phyloP scores from a whole-genome alignment of 2,797 vertebrate genomes.

The Chloroceryle inda region DNA sequence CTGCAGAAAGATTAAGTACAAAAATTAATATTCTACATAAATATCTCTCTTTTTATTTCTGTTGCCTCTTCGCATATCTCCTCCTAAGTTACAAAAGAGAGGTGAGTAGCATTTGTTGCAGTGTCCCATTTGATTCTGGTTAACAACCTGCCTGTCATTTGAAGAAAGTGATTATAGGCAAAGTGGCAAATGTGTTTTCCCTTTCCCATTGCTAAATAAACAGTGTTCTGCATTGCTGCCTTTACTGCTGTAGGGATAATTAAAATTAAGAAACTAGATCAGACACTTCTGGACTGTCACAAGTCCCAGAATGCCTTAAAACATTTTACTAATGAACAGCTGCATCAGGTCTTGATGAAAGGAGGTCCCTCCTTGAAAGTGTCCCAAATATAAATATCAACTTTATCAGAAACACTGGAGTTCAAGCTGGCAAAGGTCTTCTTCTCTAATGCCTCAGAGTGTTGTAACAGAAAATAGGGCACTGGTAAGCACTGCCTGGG shows the following conservation, averaged over 20 bases:
- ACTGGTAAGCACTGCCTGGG: neutral
- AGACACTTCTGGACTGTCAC: neutral
- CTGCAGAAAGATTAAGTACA: neutral
- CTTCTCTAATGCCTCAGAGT: neutral
- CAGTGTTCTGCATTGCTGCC: neutral
- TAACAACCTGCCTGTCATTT: neutral
- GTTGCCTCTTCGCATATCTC: neutral
- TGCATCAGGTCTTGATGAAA: neutral
- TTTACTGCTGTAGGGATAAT: neutral
- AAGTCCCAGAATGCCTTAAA: neutral
- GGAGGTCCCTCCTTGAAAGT: neutral
- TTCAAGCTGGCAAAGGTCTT: neutral
- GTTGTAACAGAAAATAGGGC: neutral
- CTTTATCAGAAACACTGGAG: neutral
- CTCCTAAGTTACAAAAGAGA: neutral
- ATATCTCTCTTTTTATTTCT: neutral
- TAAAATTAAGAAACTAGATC: slow-evolving; percentile 12
- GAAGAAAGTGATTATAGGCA: neutral
- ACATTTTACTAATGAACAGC: neutral
- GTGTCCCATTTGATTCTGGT: neutral
- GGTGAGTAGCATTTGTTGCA: neutral
- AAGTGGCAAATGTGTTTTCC: neutral
- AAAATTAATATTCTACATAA: slow-evolving; percentile 8
- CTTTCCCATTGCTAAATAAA: neutral
- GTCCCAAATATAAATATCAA: neutral